phyloP scores from a whole-genome alignment of 2,113 vertebrate species.

The Hoplias malabaricus region DNA sequence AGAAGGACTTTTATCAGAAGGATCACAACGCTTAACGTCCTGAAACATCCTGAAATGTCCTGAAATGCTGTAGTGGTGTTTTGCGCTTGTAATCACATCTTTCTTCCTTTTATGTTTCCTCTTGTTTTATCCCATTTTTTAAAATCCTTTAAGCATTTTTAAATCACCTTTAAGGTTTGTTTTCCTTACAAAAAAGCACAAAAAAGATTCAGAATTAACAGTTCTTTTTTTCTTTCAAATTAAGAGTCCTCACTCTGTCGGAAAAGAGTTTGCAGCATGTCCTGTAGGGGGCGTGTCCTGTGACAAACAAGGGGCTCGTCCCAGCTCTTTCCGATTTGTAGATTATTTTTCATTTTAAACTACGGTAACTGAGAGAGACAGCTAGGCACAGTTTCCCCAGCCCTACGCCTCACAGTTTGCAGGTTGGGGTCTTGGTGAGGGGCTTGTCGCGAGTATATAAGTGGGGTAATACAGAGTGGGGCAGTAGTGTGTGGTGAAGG shows the following conservation, averaged over 20 bases:
- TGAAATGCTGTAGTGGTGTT: too few species aligned
- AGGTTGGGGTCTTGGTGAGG: conserved; percentile 39
- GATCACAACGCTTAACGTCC: conserved; percentile 81
- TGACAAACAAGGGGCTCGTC: conserved; percentile 12
- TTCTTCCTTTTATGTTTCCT: conserved; percentile 68
- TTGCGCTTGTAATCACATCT: conserved; percentile 93
- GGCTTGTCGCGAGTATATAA: conserved; percentile 40
- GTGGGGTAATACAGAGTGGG: conserved; percentile 12
- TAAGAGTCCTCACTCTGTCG: conserved; percentile 62
- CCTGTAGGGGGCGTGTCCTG: background rate
- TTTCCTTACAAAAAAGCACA: conserved; percentile 82
- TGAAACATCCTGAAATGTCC: conserved; percentile 62
- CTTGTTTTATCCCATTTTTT: conserved; percentile 55
- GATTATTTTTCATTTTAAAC: conserved; percentile 33
- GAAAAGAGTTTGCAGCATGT: conserved; percentile 56
- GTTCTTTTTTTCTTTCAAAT: conserved; percentile 58
- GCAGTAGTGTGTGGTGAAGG: conserved; percentile 75
- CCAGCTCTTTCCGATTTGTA: conserved; percentile 21
- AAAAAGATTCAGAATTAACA: conserved; percentile 54
- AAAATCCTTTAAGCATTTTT: conserved; percentile 83
- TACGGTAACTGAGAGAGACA: conserved; percentile 37
- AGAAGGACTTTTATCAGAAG: conserved; percentile 74
- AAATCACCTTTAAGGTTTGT: conserved; percentile 90
- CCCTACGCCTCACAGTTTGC: conserved; percentile 47
- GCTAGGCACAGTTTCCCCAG: conserved; percentile 37